phyloP scores from a whole-genome alignment of 2,888 invertebrate species.

The Hydraecia micacea region DNA sequence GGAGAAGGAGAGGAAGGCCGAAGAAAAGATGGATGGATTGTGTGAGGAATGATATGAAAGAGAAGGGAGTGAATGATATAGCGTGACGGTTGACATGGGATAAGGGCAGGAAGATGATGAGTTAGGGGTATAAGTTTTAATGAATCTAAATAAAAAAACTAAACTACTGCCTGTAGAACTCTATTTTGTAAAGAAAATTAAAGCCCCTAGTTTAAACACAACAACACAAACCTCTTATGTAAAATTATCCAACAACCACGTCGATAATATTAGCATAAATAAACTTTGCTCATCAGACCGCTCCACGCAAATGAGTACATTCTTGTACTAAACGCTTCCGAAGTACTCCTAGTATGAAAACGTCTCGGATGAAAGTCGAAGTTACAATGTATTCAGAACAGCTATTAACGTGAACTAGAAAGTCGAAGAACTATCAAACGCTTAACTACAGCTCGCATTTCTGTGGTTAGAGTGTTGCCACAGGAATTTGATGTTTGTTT shows the following conservation, averaged over 20 bases:
- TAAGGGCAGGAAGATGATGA: no score
- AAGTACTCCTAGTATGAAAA: constrained; percentile 42
- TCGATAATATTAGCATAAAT: constrained; percentile 22
- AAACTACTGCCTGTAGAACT: no score
- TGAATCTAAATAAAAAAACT: neutral
- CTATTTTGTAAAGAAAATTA: neutral
- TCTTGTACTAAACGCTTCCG: constrained; percentile 27
- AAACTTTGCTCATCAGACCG: constrained; percentile 35
- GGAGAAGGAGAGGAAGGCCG: no score
- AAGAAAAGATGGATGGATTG: no score
- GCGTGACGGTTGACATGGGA: no score
- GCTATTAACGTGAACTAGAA: constrained; percentile 35
- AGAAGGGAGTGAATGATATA: no score
- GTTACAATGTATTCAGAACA: constrained; percentile 43
- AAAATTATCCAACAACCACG: constrained; percentile 10
- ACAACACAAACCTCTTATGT: constrained; percentile 1
- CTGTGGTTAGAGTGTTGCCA: constrained; percentile 2
- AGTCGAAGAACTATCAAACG: constrained; percentile 35
- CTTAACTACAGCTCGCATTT: constrained; percentile 7
- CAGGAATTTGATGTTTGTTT: constrained; percentile 3
- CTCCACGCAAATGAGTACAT: constrained; percentile 36
- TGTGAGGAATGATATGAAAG: no score
- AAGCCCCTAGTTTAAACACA: neutral
- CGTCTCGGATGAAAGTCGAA: constrained; percentile 14
- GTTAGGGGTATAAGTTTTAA: neutral